Percentiles rank a stretch among this genome's conserved stretches.
phyloP scores from a whole-genome alignment of 1,140 invertebrate genomes.

The Macrocentrus cingulum region DNA sequence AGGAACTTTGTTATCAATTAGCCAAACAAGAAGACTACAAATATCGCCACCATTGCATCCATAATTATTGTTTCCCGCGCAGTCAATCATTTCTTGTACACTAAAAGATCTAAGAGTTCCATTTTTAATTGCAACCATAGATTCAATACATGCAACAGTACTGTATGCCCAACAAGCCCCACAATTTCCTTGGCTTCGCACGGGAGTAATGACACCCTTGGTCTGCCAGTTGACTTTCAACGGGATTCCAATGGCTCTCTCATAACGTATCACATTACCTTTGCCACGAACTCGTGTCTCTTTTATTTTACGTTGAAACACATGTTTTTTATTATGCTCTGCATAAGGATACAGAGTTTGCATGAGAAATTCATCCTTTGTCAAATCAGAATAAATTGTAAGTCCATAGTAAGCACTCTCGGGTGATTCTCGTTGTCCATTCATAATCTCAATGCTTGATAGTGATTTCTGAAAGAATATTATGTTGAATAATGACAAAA shows the following conservation, averaged over 20 bases:
- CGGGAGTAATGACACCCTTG: slow-evolving; percentile 68
- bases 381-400: slow-evolving; percentile 75
- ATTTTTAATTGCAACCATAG: slow-evolving; percentile 73
- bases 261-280: slow-evolving; percentile 25
- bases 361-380: slow-evolving; percentile 68
- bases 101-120: slow-evolving; percentile 67
- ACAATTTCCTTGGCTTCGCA: slow-evolving; percentile 76
- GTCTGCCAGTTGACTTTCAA: slow-evolving; percentile 64
- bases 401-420: slow-evolving; percentile 70
- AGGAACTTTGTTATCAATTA: slow-evolving; percentile 62
- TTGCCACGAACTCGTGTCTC: slow-evolving; percentile 35
- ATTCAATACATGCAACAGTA: slow-evolving; percentile 74
- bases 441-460: slow-evolving; percentile 64
- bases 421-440: slow-evolving; percentile 59
- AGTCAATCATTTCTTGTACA: slow-evolving; percentile 85
- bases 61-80: slow-evolving; percentile 70
- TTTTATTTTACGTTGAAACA: slow-evolving; percentile 36
- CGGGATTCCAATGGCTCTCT: slow-evolving; percentile 39
- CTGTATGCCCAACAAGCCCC: slow-evolving; percentile 90
- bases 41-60: slow-evolving; percentile 84
- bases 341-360: slow-evolving; percentile 57
- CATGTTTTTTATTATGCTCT: too few relatives aligned
- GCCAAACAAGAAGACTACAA: slow-evolving; percentile 74
- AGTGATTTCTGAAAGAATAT: slow-evolving; percentile 62
- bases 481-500: neutral